phyloP scores from a whole-genome alignment of 2,797 vertebrate species.

The Chaenodraco wilsoni region DNA sequence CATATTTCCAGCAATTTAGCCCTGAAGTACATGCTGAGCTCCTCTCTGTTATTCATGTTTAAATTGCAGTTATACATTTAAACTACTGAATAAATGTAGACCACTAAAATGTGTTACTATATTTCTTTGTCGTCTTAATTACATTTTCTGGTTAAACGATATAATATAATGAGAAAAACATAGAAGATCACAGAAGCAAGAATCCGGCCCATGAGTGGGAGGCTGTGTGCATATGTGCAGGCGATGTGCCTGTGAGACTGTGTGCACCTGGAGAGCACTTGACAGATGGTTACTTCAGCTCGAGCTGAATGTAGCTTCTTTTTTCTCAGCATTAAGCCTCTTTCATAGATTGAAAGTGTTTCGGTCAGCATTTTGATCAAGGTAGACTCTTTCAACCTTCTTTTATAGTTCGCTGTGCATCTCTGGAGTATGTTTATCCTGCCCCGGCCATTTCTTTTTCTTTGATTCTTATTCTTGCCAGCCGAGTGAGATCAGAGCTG shows the following conservation, averaged over 20 bases:
- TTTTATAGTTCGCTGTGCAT: constrained; percentile 65
- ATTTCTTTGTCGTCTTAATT: constrained; percentile 18
- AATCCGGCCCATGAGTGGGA: constrained; percentile 65
- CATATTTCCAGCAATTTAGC: not conserved
- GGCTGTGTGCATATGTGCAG: constrained; percentile 71
- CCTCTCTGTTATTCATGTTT: constrained; percentile 8
- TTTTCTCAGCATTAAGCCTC: constrained; percentile 64
- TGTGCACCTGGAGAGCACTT: constrained; percentile 76
- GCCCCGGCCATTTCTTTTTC: constrained; percentile 56
- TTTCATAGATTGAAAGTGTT: constrained; percentile 73
- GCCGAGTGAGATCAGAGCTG: constrained; percentile 52
- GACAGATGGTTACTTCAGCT: constrained; percentile 78
- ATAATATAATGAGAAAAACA: constrained; percentile 20
- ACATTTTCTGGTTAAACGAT: constrained; percentile 36
- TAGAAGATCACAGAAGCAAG: constrained; percentile 28
- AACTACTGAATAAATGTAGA: not conserved
- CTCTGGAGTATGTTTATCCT: constrained; percentile 67
- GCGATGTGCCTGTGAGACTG: constrained; percentile 68
- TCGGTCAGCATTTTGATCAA: constrained; percentile 77
- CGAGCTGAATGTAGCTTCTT: constrained; percentile 62
- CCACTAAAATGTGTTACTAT: not conserved
- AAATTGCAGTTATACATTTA: constrained; percentile 13
- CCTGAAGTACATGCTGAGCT: constrained; percentile 1
- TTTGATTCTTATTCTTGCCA: constrained; percentile 70
- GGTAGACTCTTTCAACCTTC: constrained; percentile 62